Conservation (phyloP, 2,888 invertebrate genomes). For the Drosophila kokeensis region DNA sequence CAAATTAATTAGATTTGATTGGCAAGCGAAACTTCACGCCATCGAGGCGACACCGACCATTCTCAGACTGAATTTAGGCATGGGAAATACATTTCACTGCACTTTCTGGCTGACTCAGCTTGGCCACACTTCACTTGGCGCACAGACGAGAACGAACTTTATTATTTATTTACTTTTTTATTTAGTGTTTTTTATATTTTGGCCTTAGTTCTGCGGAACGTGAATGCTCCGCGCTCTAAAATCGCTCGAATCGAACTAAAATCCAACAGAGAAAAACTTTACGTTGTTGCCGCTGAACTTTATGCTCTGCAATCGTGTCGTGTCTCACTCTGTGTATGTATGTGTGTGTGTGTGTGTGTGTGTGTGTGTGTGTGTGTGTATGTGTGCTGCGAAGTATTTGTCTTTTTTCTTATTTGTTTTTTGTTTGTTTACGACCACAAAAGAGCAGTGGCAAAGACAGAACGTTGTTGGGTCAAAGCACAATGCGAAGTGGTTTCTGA, state of each 20-base stretch:
- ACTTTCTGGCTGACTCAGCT: conserved; percentile 53
- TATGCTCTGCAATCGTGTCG: conserved; percentile 58
- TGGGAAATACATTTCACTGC: conserved; percentile 26
- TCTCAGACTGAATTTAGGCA: conserved; percentile 16
- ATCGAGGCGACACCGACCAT: conserved; percentile 34
- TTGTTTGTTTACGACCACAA: conserved; percentile 59
- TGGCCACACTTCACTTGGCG: conserved; percentile 32
- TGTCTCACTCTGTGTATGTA: conserved; percentile 15
- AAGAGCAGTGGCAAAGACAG: conserved; percentile 60
- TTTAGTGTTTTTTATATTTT: conserved; percentile 27
- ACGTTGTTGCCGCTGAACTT: conserved; percentile 74
- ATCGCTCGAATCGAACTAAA: conserved; percentile 77
- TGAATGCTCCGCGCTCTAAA: conserved; percentile 75
- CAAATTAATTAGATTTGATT: conserved; percentile 63
- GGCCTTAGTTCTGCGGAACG: conserved; percentile 33
- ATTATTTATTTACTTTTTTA: conserved; percentile 43
- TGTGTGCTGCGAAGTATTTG: conserved; percentile 29
- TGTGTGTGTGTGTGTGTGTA: conserved; percentile 20
- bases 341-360: conserved; percentile 19
- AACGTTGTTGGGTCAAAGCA: conserved; percentile 50
- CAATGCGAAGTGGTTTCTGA: conserved; percentile 50
- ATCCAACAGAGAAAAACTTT: conserved; percentile 67
- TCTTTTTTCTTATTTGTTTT: conserved; percentile 53
- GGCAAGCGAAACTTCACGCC: conserved; percentile 38
- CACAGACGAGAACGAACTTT: conserved; percentile 3